Evolutionary conservation across 2,888 invertebrate genomes (phyloP).

Genomic region (Eilema griseolum): DNA sequence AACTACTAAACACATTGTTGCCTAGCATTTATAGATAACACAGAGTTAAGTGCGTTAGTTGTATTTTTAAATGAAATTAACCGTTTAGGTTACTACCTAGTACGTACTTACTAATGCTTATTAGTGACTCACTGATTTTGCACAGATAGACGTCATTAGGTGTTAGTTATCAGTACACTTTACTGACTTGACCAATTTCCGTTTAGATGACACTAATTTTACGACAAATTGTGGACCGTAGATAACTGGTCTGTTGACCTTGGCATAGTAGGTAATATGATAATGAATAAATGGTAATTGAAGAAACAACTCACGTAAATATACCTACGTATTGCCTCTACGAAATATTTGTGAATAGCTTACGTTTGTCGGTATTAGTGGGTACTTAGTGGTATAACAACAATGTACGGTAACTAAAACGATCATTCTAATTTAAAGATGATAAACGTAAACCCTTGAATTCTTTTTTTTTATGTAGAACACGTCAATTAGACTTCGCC

Average conservation of each 20-base stretch:
- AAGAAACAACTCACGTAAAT: constrained; percentile 8
- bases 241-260: constrained; percentile 52
- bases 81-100: too few relatives aligned
- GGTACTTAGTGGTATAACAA: too few relatives aligned
- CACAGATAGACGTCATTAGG: constrained; percentile 31
- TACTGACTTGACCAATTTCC: constrained; percentile 61
- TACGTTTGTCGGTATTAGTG: too few relatives aligned
- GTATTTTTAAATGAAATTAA: neutral
- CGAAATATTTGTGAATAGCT: constrained; percentile 10
- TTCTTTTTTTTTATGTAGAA: too few relatives aligned
- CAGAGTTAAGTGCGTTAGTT: too few relatives aligned
- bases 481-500: too few relatives aligned
- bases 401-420: too few relatives aligned
- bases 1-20: too few relatives aligned
- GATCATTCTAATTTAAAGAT: too few relatives aligned
- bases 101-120: neutral
- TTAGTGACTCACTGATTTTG: constrained; percentile 20
- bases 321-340: neutral
- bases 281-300: constrained; percentile 24
- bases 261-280: constrained; percentile 48
- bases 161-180: constrained; percentile 55
- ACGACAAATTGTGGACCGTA: constrained; percentile 35
- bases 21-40: too few relatives aligned
- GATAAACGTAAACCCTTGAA: too few relatives aligned
- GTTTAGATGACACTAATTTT: constrained; percentile 54